Conservation (phyloP, 2,888 invertebrate genomes). For the Anthoptus insignis region DNA sequence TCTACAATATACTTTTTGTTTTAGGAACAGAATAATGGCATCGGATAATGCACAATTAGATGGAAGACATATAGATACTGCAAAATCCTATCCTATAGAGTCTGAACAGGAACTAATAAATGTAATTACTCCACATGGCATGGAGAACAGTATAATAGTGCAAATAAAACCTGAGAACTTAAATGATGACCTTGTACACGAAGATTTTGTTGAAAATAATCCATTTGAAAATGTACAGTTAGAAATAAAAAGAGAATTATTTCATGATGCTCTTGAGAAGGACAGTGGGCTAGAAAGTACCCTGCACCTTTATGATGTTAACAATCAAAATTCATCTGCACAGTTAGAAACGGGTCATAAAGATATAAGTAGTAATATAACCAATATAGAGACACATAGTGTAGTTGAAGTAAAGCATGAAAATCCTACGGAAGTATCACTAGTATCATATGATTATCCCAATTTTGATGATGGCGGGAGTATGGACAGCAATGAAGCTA, state of each 20-base stretch:
- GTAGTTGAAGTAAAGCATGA: slow-evolving; percentile 61
- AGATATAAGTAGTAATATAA: slow-evolving; percentile 22
- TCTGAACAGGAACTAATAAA: slow-evolving; percentile 13
- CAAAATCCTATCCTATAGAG: not conserved
- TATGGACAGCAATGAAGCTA: slow-evolving; percentile 72
- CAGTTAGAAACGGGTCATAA: not conserved
- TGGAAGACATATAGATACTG: not conserved
- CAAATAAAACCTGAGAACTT: slow-evolving; percentile 46
- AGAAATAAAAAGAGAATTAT: slow-evolving; percentile 59
- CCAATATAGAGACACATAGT: not conserved
- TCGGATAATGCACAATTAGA: not conserved
- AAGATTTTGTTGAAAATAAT: slow-evolving; percentile 51
- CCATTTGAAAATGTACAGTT: slow-evolving; percentile 58
- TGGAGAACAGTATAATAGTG: slow-evolving; percentile 28
- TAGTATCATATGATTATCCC: slow-evolving; percentile 66
- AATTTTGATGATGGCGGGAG: slow-evolving; percentile 66
- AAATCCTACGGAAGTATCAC: slow-evolving; percentile 51
- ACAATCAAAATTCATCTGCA: slow-evolving; percentile 2
- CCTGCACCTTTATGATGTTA: not conserved
- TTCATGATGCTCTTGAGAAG: slow-evolving; percentile 16
- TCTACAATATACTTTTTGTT: too few relatives aligned
- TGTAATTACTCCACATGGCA: not conserved
- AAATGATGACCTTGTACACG: slow-evolving; percentile 33
- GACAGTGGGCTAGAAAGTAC: not conserved
- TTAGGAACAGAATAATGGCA: too few relatives aligned